Conservation (phyloP, 2,888 invertebrate genomes). For the Athalia rosae region DNA sequence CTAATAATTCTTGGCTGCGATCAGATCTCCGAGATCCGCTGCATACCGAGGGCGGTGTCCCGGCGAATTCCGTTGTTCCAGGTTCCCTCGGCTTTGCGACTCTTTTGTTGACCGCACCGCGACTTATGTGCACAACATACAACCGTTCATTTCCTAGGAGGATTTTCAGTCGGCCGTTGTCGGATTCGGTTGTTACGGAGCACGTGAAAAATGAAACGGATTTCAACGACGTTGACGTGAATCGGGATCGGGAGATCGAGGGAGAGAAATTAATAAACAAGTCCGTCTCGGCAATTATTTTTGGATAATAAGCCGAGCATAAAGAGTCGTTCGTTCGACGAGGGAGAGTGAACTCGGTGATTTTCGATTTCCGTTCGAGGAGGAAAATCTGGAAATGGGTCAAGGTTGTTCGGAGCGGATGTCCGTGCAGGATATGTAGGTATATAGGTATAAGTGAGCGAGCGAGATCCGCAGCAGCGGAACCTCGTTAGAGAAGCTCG, state of each 20-base stretch:
- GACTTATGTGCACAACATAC: background rate
- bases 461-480: background rate
- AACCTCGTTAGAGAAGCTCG: conserved; percentile 28
- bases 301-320: background rate
- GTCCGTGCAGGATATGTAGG: background rate
- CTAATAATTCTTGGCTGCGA: conserved; percentile 19
- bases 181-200: too few species aligned
- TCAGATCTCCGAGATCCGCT: conserved; percentile 18
- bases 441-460: background rate
- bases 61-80: background rate
- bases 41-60: background rate
- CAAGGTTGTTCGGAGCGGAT: conserved; percentile 12
- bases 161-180: too few species aligned
- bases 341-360: background rate
- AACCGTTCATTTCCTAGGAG: too few species aligned
- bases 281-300: background rate
- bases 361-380: background rate
- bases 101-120: too few species aligned
- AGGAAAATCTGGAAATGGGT: conserved; percentile 6
- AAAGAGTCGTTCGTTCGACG: background rate
- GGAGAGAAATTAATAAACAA: too few species aligned
- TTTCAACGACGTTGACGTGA: too few species aligned
- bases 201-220: too few species aligned
- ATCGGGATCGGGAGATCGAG: too few species aligned
- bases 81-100: background rate